Evolutionary conservation across 2,113 vertebrate species (phyloP).

Genomic region (Atractosteus spatula): DNA sequence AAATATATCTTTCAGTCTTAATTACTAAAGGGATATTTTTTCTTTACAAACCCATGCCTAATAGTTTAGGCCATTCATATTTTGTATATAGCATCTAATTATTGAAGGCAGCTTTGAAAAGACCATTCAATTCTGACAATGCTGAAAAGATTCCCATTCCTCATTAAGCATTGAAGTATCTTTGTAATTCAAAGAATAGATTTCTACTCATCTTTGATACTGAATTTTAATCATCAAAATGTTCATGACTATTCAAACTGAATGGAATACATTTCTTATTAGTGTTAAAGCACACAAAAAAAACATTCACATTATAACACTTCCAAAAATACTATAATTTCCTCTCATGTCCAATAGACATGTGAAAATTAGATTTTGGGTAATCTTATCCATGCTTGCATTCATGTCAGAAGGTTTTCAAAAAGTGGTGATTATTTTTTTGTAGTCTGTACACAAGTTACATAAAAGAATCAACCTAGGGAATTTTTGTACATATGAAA

Average conservation of each 20-base stretch:
- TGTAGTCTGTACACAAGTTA: too few species aligned
- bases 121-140: slow-evolving; percentile 65
- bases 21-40: slow-evolving; percentile 47
- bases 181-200: slow-evolving; percentile 55
- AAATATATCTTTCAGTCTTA: slow-evolving; percentile 51
- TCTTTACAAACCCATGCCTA: slow-evolving; percentile 43
- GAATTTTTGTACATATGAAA: too few species aligned
- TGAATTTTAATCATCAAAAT: slow-evolving; percentile 71
- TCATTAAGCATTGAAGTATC: slow-evolving; percentile 68
- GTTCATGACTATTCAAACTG: slow-evolving; percentile 55
- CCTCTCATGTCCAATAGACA: slow-evolving; percentile 66
- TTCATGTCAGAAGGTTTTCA: too few species aligned
- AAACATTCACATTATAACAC: slow-evolving; percentile 66
- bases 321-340: slow-evolving; percentile 74
- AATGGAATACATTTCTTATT: slow-evolving; percentile 63
- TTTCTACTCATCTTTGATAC: slow-evolving; percentile 45
- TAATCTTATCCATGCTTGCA: too few species aligned
- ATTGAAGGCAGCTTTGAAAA: slow-evolving; percentile 64
- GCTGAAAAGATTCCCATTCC: slow-evolving; percentile 40
- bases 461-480: too few species aligned
- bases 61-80: slow-evolving; percentile 50
- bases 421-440: too few species aligned
- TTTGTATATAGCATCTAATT: slow-evolving; percentile 59
- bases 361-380: too few species aligned
- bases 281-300: slow-evolving; percentile 41